Evolutionary conservation across 2,797 vertebrate genomes (phyloP).

Genomic region (Chanos chanos): DNA sequence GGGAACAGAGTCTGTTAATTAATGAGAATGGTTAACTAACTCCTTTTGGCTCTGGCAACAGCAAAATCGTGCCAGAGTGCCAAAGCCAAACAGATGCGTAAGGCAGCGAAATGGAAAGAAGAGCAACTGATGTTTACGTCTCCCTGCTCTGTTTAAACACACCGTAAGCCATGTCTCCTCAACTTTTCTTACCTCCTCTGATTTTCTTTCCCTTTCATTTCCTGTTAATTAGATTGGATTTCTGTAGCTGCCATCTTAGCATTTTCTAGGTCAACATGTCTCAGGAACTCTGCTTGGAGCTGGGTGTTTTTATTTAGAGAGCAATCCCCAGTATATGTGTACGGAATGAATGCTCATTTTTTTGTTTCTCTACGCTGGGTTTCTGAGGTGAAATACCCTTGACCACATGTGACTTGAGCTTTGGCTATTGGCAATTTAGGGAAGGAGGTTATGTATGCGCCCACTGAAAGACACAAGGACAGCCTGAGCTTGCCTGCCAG

Average conservation of each 20-base stretch:
- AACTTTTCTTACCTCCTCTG: constrained; percentile 35
- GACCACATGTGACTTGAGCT: constrained; percentile 34
- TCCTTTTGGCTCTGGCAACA: constrained; percentile 38
- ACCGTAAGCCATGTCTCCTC: constrained; percentile 27
- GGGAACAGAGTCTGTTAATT: constrained; percentile 49
- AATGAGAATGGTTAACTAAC: constrained; percentile 51
- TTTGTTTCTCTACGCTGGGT: constrained; percentile 26
- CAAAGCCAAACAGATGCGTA: constrained; percentile 38
- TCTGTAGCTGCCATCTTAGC: constrained; percentile 40
- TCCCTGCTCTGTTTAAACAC: constrained; percentile 12
- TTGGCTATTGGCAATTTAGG: constrained; percentile 13
- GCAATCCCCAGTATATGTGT: constrained; percentile 21
- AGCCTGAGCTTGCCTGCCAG: constrained; percentile 4
- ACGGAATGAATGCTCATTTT: constrained; percentile 15
- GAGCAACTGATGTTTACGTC: constrained; percentile 20
- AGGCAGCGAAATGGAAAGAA: constrained; percentile 33
- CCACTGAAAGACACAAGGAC: constrained; percentile 6
- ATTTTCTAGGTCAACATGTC: constrained; percentile 28
- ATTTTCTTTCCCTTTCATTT: constrained; percentile 40
- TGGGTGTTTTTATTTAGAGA: constrained; percentile 38
- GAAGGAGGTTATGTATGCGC: constrained; percentile 36
- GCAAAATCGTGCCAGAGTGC: constrained; percentile 34
- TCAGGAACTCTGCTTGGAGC: constrained; percentile 13
- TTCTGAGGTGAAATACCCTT: constrained; percentile 47
- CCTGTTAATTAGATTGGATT: constrained; percentile 45